phyloP scores from a whole-genome alignment of 2,888 invertebrate genomes.

The Pristionchus japonicus region DNA sequence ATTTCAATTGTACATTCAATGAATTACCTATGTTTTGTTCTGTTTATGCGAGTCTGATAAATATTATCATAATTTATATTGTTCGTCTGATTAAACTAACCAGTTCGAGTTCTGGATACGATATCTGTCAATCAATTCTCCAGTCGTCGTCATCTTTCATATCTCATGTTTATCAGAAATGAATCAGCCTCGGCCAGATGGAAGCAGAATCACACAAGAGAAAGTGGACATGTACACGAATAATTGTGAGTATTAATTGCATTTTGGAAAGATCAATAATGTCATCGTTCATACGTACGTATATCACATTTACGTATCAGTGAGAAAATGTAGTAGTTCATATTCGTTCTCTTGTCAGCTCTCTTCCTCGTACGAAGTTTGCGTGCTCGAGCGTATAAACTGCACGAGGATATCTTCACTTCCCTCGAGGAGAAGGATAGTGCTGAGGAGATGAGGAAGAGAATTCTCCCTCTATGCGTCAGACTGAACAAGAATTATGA shows the following conservation, averaged over 20 bases:
- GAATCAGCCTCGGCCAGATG: constrained; percentile 6
- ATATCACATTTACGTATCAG: background rate
- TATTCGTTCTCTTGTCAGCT: background rate
- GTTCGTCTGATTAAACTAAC: background rate
- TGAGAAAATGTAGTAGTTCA: background rate
- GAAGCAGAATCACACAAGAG: background rate
- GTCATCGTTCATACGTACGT: too few species aligned
- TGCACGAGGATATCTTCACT: constrained; percentile 41
- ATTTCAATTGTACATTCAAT: background rate
- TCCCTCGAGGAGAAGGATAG: constrained; percentile 14
- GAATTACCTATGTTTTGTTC: background rate
- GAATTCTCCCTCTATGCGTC: background rate
- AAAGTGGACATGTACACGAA: background rate
- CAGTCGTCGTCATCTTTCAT: background rate
- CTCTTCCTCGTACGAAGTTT: constrained; percentile 38
- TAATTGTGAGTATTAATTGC: background rate
- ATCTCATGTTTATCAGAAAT: background rate
- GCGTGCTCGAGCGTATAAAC: constrained; percentile 6
- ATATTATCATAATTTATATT: background rate
- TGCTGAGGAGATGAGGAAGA: background rate
- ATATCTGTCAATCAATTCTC: background rate
- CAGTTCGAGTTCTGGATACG: background rate
- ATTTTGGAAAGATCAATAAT: too few species aligned
- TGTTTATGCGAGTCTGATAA: background rate
- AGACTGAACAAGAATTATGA: constrained; percentile 41